phyloP scores from a whole-genome alignment of 2,888 invertebrate species.

The Bibio marci region DNA sequence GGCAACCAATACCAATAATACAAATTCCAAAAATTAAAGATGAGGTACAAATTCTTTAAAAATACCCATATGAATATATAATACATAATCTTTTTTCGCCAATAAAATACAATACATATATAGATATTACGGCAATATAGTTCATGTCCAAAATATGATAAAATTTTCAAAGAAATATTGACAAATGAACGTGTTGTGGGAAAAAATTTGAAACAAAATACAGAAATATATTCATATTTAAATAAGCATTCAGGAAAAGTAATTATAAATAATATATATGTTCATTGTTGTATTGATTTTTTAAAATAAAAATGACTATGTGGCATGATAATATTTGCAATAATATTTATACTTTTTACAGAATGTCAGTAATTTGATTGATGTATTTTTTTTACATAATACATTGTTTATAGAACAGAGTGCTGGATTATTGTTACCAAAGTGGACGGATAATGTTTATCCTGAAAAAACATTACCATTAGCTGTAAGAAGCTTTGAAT shows the following conservation, averaged over 20 bases:
- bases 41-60: conserved; percentile 34
- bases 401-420: conserved; percentile 49
- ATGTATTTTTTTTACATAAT: conserved; percentile 54
- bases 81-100: background rate
- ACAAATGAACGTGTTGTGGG: conserved; percentile 26
- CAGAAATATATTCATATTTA: background rate
- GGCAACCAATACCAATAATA: conserved; percentile 83
- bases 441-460: conserved; percentile 54
- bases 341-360: no score
- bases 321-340: no score
- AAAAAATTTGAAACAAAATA: conserved; percentile 33
- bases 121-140: conserved; percentile 29
- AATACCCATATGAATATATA: background rate
- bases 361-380: conserved; percentile 38
- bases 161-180: conserved; percentile 30
- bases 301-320: no score
- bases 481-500: conserved; percentile 48
- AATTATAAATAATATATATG: no score
- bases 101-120: conserved; percentile 11
- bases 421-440: conserved; percentile 47
- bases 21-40: conserved; percentile 51
- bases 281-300: no score
- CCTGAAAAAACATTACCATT: conserved; percentile 47
- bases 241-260: background rate
- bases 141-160: conserved; percentile 35